phyloP scores from a whole-genome alignment of 1,140 invertebrate genomes.

The Brachionus paranguensis region DNA sequence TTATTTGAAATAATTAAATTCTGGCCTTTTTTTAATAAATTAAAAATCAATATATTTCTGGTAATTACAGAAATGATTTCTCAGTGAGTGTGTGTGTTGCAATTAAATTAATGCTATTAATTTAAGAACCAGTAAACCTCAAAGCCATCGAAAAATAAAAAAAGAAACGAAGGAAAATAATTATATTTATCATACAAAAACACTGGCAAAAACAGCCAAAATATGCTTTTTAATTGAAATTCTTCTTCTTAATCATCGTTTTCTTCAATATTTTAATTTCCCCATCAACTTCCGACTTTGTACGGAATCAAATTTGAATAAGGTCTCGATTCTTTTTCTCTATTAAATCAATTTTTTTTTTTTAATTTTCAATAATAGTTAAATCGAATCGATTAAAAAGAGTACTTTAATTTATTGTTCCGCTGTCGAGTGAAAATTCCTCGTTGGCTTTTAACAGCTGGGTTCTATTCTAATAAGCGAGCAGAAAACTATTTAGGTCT shows the following conservation, averaged over 20 bases:
- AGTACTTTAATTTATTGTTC: neutral
- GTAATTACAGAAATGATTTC: constrained; percentile 9
- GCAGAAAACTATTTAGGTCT: too few species aligned
- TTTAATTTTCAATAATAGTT: neutral
- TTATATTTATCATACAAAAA: constrained; percentile 20
- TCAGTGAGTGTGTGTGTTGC: neutral
- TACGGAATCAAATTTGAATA: neutral
- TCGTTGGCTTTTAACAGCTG: neutral
- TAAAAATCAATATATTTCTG: constrained; percentile 25
- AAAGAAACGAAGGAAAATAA: neutral
- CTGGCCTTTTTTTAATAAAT: neutral
- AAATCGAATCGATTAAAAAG: neutral
- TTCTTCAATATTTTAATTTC: constrained; percentile 20
- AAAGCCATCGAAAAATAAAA: neutral
- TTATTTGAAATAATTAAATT: neutral
- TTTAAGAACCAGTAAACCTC: neutral
- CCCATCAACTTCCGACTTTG: neutral
- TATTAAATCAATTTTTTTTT: neutral
- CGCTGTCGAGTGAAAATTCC: neutral
- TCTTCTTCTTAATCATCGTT: neutral
- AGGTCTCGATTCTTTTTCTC: neutral
- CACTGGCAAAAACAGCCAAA: neutral
- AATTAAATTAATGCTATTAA: neutral
- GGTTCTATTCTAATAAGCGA: too few species aligned
- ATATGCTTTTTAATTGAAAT: constrained; percentile 5